Evolutionary conservation across 2,888 invertebrate species (phyloP).

Genomic region (Molorchus minor): DNA sequence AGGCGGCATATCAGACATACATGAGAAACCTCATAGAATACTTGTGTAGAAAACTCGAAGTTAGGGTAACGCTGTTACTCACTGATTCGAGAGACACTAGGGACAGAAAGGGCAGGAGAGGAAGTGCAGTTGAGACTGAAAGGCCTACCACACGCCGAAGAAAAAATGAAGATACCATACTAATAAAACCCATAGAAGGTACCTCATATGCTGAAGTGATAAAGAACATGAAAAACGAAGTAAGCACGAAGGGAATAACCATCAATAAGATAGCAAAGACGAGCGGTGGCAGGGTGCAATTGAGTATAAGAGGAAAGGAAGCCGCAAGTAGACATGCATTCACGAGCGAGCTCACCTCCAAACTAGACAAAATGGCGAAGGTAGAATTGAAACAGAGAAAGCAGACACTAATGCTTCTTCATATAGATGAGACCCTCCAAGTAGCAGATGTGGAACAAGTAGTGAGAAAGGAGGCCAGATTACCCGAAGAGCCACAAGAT

Average conservation of each 20-base stretch:
- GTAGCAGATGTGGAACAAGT: conserved; percentile 1
- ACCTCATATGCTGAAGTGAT: conserved; percentile 16
- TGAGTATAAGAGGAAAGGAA: conserved; percentile 23
- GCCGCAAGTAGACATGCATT: conserved; percentile 9
- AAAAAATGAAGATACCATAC: conserved; percentile 6
- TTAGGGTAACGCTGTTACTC: no score
- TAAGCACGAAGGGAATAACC: conserved; percentile 16
- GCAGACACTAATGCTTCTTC: conserved; percentile 15
- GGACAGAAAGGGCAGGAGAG: no score
- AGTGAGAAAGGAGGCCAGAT: not conserved
- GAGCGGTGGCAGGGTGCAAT: conserved; percentile 11
- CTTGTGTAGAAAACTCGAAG: no score
- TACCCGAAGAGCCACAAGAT: not conserved
- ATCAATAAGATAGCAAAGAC: conserved; percentile 9
- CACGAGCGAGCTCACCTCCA: not conserved
- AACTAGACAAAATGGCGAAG: conserved; percentile 4
- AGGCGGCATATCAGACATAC: no score
- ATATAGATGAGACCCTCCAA: conserved; percentile 9
- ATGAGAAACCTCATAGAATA: no score
- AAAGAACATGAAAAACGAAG: conserved; percentile 14
- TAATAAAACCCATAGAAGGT: conserved; percentile 5
- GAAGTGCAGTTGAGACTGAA: no score
- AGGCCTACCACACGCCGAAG: no score
- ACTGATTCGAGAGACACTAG: no score
- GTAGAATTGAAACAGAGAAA: conserved; percentile 8